These are phyloP conservation scores for Haliclystus octoradiatus DNA, from an alignment of 30 jellyfish, hydroid and myxozoan genomes.

Conservation along the genomic window DNA sequence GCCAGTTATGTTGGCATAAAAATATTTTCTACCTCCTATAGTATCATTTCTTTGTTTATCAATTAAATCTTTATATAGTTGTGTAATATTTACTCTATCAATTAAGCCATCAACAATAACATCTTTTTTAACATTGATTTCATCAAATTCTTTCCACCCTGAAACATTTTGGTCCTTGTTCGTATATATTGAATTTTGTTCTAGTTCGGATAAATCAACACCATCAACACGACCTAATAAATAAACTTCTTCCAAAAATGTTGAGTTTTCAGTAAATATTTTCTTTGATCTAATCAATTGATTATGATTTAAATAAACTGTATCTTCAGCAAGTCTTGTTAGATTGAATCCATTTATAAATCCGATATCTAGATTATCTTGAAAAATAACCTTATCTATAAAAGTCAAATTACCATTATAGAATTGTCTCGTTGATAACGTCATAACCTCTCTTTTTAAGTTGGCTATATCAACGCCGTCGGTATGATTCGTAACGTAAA, in stretches of 20 bases:
- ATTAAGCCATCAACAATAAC: slow-evolving; percentile 1
- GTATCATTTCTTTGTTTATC: background rate
- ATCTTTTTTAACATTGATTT: slow-evolving; percentile 6
- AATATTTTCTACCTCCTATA: background rate
- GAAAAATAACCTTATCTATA: background rate
- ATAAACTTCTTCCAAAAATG: background rate
- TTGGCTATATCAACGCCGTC: slow-evolving; percentile 49
- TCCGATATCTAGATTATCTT: background rate
- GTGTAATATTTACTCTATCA: background rate
- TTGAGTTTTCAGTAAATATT: background rate
- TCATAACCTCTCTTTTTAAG: slow-evolving; percentile 11
- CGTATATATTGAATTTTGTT: background rate
- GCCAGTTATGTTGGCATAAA: background rate
- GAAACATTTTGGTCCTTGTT: background rate
- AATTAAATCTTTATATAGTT: background rate
- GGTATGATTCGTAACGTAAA: background rate
- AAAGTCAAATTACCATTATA: slow-evolving; percentile 7
- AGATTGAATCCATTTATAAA: background rate
- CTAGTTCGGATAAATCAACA: slow-evolving; percentile 33
- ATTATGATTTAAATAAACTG: slow-evolving; percentile 14
- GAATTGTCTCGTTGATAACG: slow-evolving; percentile 9
- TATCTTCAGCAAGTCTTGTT: slow-evolving; percentile 4
- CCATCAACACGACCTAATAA: slow-evolving; percentile 54
- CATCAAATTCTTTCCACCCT: background rate
- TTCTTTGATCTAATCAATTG: slow-evolving; percentile 23